These are phyloP conservation scores for Drosophila diplacantha DNA, from an alignment of 2,888 invertebrate genomes.

Conservation along the genomic window DNA sequence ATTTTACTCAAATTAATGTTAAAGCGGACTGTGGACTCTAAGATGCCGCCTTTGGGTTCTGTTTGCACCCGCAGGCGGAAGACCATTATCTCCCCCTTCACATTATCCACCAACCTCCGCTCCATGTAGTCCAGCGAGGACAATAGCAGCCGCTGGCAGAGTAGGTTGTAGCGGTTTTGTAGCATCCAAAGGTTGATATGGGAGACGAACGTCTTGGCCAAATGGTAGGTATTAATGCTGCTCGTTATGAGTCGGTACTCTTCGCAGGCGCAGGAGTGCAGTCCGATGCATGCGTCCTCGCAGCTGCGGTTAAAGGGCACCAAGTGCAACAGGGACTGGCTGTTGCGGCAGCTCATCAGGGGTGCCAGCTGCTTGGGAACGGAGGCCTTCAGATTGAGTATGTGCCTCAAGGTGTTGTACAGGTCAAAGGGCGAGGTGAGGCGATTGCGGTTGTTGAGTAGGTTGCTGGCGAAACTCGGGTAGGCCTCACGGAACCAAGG, in stretches of 20 bases:
- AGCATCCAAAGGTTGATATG: slow-evolving; percentile 55
- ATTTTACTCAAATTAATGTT: slow-evolving; percentile 65
- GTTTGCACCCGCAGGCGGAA: slow-evolving; percentile 80
- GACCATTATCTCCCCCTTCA: not conserved
- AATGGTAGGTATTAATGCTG: slow-evolving; percentile 58
- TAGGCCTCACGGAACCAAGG: slow-evolving; percentile 80
- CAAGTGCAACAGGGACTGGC: slow-evolving; percentile 81
- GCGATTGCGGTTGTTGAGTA: slow-evolving; percentile 81
- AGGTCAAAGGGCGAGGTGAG: slow-evolving; percentile 85
- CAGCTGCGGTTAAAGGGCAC: slow-evolving; percentile 82
- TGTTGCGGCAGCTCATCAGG: slow-evolving; percentile 79
- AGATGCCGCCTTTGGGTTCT: slow-evolving; percentile 81
- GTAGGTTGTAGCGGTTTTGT: not conserved
- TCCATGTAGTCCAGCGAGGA: slow-evolving; percentile 36
- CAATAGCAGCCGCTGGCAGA: slow-evolving; percentile 39
- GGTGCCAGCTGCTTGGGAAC: slow-evolving; percentile 60
- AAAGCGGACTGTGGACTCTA: slow-evolving; percentile 83
- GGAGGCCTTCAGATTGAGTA: slow-evolving; percentile 78
- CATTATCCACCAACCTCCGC: slow-evolving; percentile 22
- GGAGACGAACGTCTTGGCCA: slow-evolving; percentile 65
- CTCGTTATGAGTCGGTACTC: slow-evolving; percentile 77
- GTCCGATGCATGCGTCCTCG: slow-evolving; percentile 81
- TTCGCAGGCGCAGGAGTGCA: slow-evolving; percentile 86
- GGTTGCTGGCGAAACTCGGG: slow-evolving; percentile 79
- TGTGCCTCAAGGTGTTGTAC: slow-evolving; percentile 82